These are phyloP conservation scores for Phrynosoma blainvillii DNA, from an alignment of 2,113 vertebrate genomes.

Conservation along the genomic window DNA sequence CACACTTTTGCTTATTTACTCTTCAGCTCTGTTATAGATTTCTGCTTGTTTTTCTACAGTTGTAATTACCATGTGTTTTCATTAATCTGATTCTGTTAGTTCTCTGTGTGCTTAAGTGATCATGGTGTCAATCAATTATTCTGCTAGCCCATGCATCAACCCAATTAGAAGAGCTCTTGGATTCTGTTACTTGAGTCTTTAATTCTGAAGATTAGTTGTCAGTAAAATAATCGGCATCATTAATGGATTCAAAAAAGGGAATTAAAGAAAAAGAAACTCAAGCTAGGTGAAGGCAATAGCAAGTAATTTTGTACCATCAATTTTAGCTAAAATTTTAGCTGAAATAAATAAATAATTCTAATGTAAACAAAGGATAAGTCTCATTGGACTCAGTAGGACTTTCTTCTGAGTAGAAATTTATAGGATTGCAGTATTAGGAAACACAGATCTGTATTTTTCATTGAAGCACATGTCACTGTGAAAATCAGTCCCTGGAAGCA, in stretches of 20 bases:
- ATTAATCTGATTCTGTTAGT: constrained; percentile 77
- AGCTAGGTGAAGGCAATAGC: not conserved
- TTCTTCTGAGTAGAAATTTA: no score
- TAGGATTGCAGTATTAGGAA: no score
- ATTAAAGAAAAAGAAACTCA: constrained; percentile 3
- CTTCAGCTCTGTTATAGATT: constrained; percentile 70
- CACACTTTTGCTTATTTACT: constrained; percentile 76
- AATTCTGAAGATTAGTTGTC: constrained; percentile 40
- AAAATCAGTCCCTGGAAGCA: no score
- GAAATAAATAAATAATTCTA: not conserved
- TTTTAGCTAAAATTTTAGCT: not conserved
- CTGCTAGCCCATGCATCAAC: constrained; percentile 69
- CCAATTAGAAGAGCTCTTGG: constrained; percentile 69
- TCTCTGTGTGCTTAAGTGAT: constrained; percentile 70
- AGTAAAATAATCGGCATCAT: constrained; percentile 28
- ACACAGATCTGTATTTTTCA: no score
- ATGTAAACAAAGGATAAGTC: not conserved
- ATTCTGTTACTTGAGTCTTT: constrained; percentile 61
- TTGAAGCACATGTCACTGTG: no score
- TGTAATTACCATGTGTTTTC: constrained; percentile 82
- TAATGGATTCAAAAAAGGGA: constrained; percentile 5
- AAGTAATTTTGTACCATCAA: not conserved
- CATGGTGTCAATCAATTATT: constrained; percentile 77
- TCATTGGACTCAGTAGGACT: no score
- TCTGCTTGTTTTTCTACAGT: constrained; percentile 72